Base-by-base conservation (phyloP, 1,140 invertebrate species). In the Aphis craccivora region DNA sequence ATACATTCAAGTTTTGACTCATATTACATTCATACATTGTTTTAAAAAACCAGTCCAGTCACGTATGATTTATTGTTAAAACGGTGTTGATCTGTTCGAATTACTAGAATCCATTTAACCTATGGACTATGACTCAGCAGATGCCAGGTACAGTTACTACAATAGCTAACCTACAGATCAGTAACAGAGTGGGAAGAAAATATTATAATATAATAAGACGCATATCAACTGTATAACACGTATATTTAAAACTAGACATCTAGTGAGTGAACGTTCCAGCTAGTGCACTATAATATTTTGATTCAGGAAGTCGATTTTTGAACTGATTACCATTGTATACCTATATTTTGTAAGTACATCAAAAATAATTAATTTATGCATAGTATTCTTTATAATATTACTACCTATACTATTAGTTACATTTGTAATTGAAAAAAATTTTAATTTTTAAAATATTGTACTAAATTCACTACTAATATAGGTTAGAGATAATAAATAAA, bases 91-190 rank as follows among this genome's bases (percentile, higher is more conserved):
- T 51, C n/a, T 3, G n/a, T 53, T 53, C n/a, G 9, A 89, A 35
- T 53, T 9, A 11, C 35, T 37, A 35, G 87, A 53, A 89, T 53
- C 20, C 20, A 20, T 37, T 51, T 40, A 18, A 37, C 81, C 81
- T 83, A 25, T 84, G 40, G 40, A 40, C 37, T 84, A 89, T 89
- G 88, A 89, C 88, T 89, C 88, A 89, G 40, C 88, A 40, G 35
- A 89, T 25, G 9, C 40, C 88, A 40, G 35, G 55, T 25, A 11
- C 40, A 51, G 87, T 89, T 37, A 8, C 8, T 55, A 30, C 22
- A 51, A n/a, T 53, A 53, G 43, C 20, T n/a, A 51, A 53, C 2
- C 14, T 45, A 53, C 22, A 35, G n/a, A 89, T 89, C 45, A 37
- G 20, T 37, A 20, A 53, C 5, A 23, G 88, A 55, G 88, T 55